Base-by-base conservation (phyloP, 2,888 invertebrate species). In the Drosophila infuscata region DNA sequence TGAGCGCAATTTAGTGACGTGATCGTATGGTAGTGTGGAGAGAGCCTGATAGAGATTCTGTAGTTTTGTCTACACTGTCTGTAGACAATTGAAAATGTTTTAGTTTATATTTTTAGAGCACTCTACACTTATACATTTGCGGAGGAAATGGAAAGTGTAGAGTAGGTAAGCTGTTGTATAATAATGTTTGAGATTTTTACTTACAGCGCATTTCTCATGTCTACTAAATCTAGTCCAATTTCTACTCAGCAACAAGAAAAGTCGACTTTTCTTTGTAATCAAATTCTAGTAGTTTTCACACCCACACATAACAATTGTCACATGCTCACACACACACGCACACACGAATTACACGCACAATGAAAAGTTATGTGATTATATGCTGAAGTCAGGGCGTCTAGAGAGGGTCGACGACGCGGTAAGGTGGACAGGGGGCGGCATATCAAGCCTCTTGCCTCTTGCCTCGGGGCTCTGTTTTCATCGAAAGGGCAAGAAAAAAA, bases 281-380 rank as follows among this genome's bases (percentile, higher is more conserved):
- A 69, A 76, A 70, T 76, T 82, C 86, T 62, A 80, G 62, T 79
- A 82, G 85, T 83, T 82, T 70, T 70, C 62, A 67, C 67, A 67
- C 78, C 54, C 67, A 71, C 49, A 54, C 54, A 46, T 41, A 70
- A 65, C 80, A 82, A 82, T 79, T 79, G 80, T 79, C 72, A 82
- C 77, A 81, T 60, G 52, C 54, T 64, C 61, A 59, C 60, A 61
- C 66, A 30, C 33, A 54, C 59, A 56, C 64, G 53, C 63, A 62
- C 61, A 25, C 61, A 56, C 56, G 57, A 67, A 70, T 75, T 75
- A 71, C 80, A 76, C 49, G 59, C 68, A 73, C 70, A 79, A 83
- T 72, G 79, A 74, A 69, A 81, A 79, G 85, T 74, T 86, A 86
- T 83, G 72, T 61, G 83, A 75, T 72, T 83, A 70, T 77, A 43